Evolutionary conservation across 2,888 invertebrate species (phyloP).

Genomic region (Eupithecia subfuscata): DNA sequence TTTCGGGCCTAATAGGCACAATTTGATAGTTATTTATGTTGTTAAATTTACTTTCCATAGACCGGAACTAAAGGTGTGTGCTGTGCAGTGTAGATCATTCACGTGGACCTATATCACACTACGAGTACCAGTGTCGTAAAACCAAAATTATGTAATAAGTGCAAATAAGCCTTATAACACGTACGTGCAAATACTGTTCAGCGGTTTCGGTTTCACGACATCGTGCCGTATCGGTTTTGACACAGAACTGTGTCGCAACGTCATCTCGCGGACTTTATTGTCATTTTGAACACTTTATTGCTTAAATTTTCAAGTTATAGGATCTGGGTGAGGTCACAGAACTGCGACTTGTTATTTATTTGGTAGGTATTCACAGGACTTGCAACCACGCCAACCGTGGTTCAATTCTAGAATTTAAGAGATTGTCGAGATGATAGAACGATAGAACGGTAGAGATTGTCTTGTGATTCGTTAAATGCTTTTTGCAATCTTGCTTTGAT

Average conservation of each 20-base stretch:
- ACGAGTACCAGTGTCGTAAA: background rate
- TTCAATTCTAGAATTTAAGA: background rate
- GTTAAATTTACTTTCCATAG: background rate
- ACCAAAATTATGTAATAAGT: slow-evolving; percentile 31
- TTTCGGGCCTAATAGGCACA: background rate
- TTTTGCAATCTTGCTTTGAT: background rate
- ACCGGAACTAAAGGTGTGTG: background rate
- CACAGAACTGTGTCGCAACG: slow-evolving; percentile 24
- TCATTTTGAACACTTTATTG: slow-evolving; percentile 14
- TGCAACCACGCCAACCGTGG: background rate
- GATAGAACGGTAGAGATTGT: too few species aligned
- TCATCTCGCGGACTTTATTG: slow-evolving; percentile 16
- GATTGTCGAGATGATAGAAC: background rate
- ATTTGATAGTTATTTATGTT: background rate
- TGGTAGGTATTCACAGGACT: background rate
- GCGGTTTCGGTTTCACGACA: slow-evolving; percentile 39
- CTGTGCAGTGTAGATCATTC: background rate
- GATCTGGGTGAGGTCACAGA: background rate
- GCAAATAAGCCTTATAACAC: slow-evolving; percentile 50
- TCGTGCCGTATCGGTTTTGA: slow-evolving; percentile 48
- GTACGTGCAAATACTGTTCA: slow-evolving; percentile 45
- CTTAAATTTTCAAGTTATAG: slow-evolving; percentile 1
- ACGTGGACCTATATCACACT: background rate
- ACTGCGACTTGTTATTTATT: background rate
- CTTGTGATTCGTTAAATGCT: background rate